Percentiles rank a stretch among this genome's conserved stretches.
These are phyloP conservation scores for Erythrocercus mccallii DNA, from an alignment of 2,113 vertebrate species.

Conservation along the genomic window DNA sequence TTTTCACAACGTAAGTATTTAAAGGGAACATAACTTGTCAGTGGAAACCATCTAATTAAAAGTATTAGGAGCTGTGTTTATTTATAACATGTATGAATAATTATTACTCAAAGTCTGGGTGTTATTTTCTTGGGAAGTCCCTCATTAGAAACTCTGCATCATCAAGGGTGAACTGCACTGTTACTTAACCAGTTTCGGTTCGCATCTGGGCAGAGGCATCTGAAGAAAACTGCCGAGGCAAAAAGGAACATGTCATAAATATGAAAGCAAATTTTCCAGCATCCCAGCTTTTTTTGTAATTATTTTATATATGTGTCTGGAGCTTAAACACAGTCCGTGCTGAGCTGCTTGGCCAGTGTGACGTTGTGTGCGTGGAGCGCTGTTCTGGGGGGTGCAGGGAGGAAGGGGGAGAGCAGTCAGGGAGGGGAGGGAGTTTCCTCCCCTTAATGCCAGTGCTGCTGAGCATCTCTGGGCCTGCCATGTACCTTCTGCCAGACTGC, in stretches of 20 bases:
- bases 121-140: conserved; percentile 69
- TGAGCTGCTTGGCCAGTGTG: neutral
- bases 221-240: neutral
- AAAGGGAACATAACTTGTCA: neutral
- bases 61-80: conserved; percentile 36
- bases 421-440: neutral
- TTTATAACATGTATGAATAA: conserved; percentile 54
- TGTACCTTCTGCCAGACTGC: neutral
- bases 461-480: neutral
- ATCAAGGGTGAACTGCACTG: conserved; percentile 38
- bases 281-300: neutral
- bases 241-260: neutral
- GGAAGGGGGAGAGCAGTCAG: neutral
- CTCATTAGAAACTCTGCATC: conserved; percentile 63
- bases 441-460: neutral
- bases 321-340: neutral
- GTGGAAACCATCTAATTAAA: conserved; percentile 31
- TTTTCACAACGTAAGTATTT: neutral
- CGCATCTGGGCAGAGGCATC: neutral
- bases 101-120: conserved; percentile 57
- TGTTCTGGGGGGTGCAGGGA: neutral
- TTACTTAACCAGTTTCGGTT: conserved; percentile 61
- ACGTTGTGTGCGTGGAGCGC: fast-evolving
- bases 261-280: conserved; percentile 6
- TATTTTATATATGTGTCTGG: neutral